phyloP scores from a whole-genome alignment of 2,888 invertebrate species.

The Synanthedon formicaeformis region DNA sequence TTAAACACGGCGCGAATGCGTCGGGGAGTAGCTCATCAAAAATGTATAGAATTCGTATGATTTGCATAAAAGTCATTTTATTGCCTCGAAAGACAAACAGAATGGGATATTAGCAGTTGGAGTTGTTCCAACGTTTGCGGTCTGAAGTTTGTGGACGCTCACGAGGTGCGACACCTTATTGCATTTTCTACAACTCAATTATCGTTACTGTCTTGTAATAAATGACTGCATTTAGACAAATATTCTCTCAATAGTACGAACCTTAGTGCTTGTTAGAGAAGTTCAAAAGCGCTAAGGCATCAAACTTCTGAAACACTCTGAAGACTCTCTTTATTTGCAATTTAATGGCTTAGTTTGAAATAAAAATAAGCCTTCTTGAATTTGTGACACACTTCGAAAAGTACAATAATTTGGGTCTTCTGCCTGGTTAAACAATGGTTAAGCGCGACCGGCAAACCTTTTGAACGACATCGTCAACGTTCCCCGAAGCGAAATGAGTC shows the following conservation, averaged over 20 bases:
- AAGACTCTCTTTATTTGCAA: too few species aligned
- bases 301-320: too few species aligned
- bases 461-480: too few species aligned
- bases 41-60: conserved; percentile 71
- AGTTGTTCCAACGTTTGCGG: conserved; percentile 49
- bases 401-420: too few species aligned
- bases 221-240: background rate
- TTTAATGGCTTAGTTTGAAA: too few species aligned
- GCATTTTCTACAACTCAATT: background rate
- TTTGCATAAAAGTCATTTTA: conserved; percentile 72
- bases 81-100: conserved; percentile 70
- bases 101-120: conserved; percentile 65
- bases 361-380: too few species aligned
- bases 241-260: too few species aligned
- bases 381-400: too few species aligned
- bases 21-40: conserved; percentile 59
- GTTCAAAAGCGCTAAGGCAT: too few species aligned
- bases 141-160: conserved; percentile 13
- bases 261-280: too few species aligned
- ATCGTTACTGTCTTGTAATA: background rate
- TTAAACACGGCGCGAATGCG: conserved; percentile 53
- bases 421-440: too few species aligned
- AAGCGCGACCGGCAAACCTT: too few species aligned
- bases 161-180: conserved; percentile 3
- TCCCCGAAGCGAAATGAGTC: background rate